Evolutionary conservation across 2,888 invertebrate species (phyloP).

Genomic region (Philonicus albiceps): DNA sequence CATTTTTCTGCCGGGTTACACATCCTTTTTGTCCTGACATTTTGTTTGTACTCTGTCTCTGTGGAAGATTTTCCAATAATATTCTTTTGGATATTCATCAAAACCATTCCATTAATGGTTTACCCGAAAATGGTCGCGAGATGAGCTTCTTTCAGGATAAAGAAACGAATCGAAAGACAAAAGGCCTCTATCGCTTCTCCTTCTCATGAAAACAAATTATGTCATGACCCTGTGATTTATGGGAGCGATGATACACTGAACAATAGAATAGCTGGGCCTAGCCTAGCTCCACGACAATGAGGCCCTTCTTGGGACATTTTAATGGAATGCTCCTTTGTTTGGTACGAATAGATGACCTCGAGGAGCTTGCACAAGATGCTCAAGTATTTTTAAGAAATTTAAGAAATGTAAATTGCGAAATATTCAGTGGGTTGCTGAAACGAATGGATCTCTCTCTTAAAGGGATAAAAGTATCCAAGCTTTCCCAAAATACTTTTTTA

Average conservation of each 20-base stretch:
- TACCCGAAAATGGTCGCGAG: not conserved
- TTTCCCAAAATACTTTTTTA: not conserved
- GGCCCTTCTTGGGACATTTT: not conserved
- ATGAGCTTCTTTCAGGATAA: not conserved
- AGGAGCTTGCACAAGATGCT: not conserved
- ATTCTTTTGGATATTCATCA: not conserved
- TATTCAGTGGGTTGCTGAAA: not conserved
- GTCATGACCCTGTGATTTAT: conserved; percentile 23
- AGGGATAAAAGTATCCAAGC: not conserved
- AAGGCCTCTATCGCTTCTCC: not conserved
- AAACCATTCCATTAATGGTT: not conserved
- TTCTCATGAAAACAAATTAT: not conserved
- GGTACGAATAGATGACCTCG: not conserved
- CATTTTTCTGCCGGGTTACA: not conserved
- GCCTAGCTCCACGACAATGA: not conserved
- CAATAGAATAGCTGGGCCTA: not conserved
- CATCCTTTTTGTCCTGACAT: not conserved
- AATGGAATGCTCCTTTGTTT: not conserved
- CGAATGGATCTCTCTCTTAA: not conserved
- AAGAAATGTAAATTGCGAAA: not conserved
- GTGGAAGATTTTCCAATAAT: not conserved
- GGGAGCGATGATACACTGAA: not conserved
- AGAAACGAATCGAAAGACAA: not conserved
- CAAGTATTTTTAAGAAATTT: not conserved
- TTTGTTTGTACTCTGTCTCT: not conserved